Base-by-base conservation (phyloP, 2,113 vertebrate species). In the Aphelocoma coerulescens region DNA sequence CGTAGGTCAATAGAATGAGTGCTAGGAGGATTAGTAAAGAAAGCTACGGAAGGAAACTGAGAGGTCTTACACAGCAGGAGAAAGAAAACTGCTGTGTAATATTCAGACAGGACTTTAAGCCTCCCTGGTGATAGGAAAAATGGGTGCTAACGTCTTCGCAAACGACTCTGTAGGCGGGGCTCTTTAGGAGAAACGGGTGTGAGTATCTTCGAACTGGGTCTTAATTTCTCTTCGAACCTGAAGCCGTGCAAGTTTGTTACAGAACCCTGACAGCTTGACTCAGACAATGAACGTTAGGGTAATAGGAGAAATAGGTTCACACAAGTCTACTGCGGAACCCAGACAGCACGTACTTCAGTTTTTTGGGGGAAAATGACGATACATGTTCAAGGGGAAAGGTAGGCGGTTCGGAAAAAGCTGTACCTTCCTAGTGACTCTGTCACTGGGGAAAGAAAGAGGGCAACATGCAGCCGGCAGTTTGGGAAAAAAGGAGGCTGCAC, bases 141-240 rank as follows among this genome's bases (percentile, higher is more conserved):
- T 19, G 39, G 12, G 20, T 16, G 23, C 13, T 63, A 43, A 41
- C 49, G 27, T 76, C n/a, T 39, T 61, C 58, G 39, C 28, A 51
- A 77, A 51, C 0, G 8, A 39, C 59, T 32, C 46, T 16, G 0
- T 41, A 23, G 48, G 46, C 1, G 0, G 13, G 17, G 23, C 17
- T 78, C 30, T 52, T 63, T 13, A 52, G 35, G 46, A 52, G 37
- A 78, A 63, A 52, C 20, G 30, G 11, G 30, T 78, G 17, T 22
- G n/a, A n/a, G 6, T n/a, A 27, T 78, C 35, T 41, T 63, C 6
- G 9, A 10, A 52, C 30, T 41, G 30, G 13, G 58, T 52, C 16
- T 63, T 41, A 41, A 27, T 63, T 30, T 43, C 37, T 63, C 59
- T n/a, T n/a, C 2, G 2, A 63, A 52, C 13, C 11, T 28, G 30